These are phyloP conservation scores for Temnothorax unifasciatus DNA, from an alignment of 2,888 invertebrate species.

Conservation along the genomic window DNA sequence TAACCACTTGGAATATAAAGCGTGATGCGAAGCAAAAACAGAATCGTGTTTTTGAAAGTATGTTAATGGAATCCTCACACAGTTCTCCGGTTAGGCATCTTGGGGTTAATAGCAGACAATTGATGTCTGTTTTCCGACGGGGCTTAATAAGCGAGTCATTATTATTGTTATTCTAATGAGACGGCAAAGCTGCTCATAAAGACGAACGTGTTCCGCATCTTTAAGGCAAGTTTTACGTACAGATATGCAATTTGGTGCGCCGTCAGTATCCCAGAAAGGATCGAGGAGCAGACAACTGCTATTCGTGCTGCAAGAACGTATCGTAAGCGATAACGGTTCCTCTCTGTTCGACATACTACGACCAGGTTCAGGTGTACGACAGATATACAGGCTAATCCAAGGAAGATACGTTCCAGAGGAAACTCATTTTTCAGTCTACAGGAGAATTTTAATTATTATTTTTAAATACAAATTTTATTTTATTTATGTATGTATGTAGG, in stretches of 20 bases:
- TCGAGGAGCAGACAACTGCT: constrained; percentile 28
- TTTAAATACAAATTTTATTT: not conserved
- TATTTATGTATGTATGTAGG: not conserved
- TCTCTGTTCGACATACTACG: constrained; percentile 46
- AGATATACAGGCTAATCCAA: constrained; percentile 17
- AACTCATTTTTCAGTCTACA: constrained; percentile 1
- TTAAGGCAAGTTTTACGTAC: constrained; percentile 25
- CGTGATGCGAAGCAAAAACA: not conserved
- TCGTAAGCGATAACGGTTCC: constrained; percentile 56
- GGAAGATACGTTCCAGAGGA: not conserved
- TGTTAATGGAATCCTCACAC: constrained; percentile 1
- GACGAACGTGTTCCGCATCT: constrained; percentile 26
- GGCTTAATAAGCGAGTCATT: constrained; percentile 27
- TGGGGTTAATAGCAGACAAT: constrained; percentile 4
- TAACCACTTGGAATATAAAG: not conserved
- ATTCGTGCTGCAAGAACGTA: constrained; percentile 44
- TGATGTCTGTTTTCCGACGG: constrained; percentile 21
- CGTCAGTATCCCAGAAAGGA: constrained; percentile 46
- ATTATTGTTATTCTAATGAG: constrained; percentile 32
- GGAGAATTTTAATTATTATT: not conserved
- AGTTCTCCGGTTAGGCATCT: constrained; percentile 14
- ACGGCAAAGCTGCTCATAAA: constrained; percentile 25
- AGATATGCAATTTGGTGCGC: constrained; percentile 48
- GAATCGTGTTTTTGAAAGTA: constrained; percentile 20
- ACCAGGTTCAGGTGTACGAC: constrained; percentile 35